These are phyloP conservation scores for Streptopelia turtur DNA, from an alignment of 2,797 vertebrate genomes.

Conservation along the genomic window DNA sequence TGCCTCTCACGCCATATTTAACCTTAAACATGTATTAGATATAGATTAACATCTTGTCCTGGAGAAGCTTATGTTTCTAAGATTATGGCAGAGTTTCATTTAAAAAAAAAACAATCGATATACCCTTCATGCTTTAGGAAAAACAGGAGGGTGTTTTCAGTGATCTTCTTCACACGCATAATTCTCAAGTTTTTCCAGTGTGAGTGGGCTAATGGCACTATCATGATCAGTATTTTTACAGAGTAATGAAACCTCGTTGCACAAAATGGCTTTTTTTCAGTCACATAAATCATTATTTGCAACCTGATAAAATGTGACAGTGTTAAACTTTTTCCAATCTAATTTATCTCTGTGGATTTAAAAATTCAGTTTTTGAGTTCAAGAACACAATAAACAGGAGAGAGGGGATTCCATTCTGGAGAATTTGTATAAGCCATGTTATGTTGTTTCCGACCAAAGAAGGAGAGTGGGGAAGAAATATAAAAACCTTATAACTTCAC, in stretches of 20 bases:
- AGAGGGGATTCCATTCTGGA: background rate
- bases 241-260: background rate
- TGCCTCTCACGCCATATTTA: conserved; percentile 76
- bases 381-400: background rate
- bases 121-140: conserved; percentile 42
- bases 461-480: background rate
- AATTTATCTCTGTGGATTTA: background rate
- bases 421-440: background rate
- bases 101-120: conserved; percentile 71
- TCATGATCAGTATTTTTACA: background rate
- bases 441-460: background rate
- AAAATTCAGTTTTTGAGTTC: background rate
- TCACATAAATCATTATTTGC: conserved; percentile 20
- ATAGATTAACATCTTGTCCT: conserved; percentile 76
- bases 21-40: conserved; percentile 74
- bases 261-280: conserved; percentile 31
- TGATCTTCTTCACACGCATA: background rate
- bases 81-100: conserved; percentile 59
- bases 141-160: background rate
- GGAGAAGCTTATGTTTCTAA: conserved; percentile 61
- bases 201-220: background rate
- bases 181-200: background rate
- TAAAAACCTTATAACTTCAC: background rate
- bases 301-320: background rate
- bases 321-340: background rate